These are phyloP conservation scores for Dipodomys ordii DNA, from an alignment of 2,113 vertebrate genomes.

Conservation along the genomic window DNA sequence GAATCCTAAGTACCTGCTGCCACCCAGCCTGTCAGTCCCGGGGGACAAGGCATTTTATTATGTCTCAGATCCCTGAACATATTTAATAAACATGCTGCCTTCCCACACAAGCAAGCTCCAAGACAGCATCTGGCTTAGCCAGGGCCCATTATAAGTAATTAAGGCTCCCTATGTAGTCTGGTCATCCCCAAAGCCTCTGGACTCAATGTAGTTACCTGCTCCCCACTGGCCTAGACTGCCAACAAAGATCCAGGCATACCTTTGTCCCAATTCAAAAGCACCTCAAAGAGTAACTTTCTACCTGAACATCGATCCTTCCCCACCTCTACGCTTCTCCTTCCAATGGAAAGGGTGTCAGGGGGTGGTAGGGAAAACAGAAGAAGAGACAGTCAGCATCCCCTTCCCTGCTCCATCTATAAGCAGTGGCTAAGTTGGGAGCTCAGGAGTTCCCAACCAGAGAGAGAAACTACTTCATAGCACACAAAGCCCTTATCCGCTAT, in stretches of 20 bases:
- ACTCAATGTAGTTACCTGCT: not conserved
- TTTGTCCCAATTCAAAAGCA: not conserved
- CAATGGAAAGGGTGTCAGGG: not conserved
- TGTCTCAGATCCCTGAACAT: not conserved
- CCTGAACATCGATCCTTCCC: not conserved
- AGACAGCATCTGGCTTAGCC: slow-evolving; percentile 13
- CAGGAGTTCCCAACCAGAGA: not conserved
- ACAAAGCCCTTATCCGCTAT: no score
- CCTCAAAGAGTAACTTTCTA: not conserved
- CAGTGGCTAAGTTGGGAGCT: no score
- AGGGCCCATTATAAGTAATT: not conserved
- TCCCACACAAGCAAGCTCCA: slow-evolving; percentile 8
- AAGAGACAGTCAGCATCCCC: not conserved
- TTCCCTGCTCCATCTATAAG: fast-evolving
- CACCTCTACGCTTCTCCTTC: not conserved
- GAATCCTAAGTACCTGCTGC: not conserved
- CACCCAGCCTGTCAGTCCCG: not conserved
- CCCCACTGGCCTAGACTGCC: not conserved
- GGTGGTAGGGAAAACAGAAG: not conserved
- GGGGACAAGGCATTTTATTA: not conserved
- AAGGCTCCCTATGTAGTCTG: not conserved
- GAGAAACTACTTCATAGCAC: not conserved
- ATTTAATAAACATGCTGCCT: not conserved
- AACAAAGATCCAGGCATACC: not conserved
- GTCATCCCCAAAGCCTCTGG: not conserved